Base-by-base conservation (phyloP, 2,888 invertebrate genomes). In the Mythimna albipuncta region DNA sequence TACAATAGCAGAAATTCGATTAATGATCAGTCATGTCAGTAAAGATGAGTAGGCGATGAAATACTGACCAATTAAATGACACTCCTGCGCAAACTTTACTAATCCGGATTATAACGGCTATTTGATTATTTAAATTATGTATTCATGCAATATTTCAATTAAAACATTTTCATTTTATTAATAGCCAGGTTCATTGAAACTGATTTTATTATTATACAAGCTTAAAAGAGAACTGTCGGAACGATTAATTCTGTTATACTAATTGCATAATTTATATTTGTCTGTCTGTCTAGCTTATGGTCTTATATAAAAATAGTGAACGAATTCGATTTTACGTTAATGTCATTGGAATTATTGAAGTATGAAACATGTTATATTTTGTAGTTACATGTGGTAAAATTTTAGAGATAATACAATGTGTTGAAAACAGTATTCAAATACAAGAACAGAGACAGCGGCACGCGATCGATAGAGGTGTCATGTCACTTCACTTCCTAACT, bases 401-500 rank as follows among this genome's bases (percentile, higher is more conserved):
- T 50, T 44, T 13, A 62, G 10, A 62, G 55, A 38, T 7, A 69
- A 50, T 54, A 63, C n/a, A 44, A 73, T 66, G 70, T 74, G 79
- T 81, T 75, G 61, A 77, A 64, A 78, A 87, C 79, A 87, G 81
- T 85, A 89, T 86, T 81, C 80, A 81, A 85, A 88, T 85, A 83
- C 79, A 83, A 62, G 64, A 72, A 79, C 85, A 85, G 83, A 86
- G 88, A 91, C 87, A 88, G 85, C 89, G 82, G 87, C 92, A 90
- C 91, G 90, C 89, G 89, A 90, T 90, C 88, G 88, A 88, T 86
- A 87, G 88, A 91, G 88, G 91, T 92, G 90, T 92, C 92, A 90
- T 91, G 91, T 90, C 88, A 85, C 86, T 89, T 90, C 88, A 86
- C 86, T 88, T 88, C 89, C 89, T 88, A 88, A 90, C 89, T 86